These are phyloP conservation scores for Podilymbus podiceps DNA, from an alignment of 2,113 vertebrate genomes.

Conservation along the genomic window DNA sequence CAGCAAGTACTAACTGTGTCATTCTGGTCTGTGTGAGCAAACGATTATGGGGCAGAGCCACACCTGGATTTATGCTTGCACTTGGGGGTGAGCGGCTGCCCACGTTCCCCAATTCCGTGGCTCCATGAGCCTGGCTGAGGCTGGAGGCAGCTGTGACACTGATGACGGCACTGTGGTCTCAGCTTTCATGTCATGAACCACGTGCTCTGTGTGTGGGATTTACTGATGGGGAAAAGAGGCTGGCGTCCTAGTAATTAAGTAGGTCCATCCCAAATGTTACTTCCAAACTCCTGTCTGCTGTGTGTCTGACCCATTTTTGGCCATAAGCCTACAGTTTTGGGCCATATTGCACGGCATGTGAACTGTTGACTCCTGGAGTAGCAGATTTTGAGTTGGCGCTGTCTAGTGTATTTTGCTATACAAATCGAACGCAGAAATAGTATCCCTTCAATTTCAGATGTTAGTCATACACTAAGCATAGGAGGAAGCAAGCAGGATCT, in stretches of 20 bases:
- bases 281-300: not conserved
- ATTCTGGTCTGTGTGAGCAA: not conserved
- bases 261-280: not conserved
- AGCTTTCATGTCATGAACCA: not conserved
- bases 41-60: not conserved
- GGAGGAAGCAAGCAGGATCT: not conserved
- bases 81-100: not conserved
- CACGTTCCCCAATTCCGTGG: rapidly evolving
- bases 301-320: not conserved
- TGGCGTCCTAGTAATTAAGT: not conserved
- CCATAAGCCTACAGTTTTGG: not conserved
- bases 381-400: not conserved
- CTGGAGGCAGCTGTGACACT: not conserved
- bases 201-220: not conserved
- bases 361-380: not conserved
- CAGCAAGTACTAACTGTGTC: not conserved
- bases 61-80: not conserved
- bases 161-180: rapidly evolving
- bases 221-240: not conserved
- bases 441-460: not conserved
- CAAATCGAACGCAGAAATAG: not conserved
- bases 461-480: not conserved
- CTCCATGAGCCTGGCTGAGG: not conserved
- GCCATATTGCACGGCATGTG: too few relatives aligned
- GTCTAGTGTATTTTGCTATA: not conserved